Evolutionary conservation across 1,140 invertebrate species (phyloP).

Genomic region (Zophobas atratus): DNA sequence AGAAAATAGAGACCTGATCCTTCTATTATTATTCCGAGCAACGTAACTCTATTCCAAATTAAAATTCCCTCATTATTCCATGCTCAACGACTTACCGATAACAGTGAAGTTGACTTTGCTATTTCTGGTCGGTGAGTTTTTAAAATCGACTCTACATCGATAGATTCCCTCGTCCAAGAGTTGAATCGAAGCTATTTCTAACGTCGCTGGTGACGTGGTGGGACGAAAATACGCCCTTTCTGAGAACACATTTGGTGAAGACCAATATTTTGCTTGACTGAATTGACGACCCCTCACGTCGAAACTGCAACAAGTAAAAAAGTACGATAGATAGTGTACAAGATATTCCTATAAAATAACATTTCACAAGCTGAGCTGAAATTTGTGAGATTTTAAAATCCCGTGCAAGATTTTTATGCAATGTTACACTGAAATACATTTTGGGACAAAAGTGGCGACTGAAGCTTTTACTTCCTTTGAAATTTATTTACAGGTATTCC

Average conservation of each 20-base stretch:
- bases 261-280: conserved; percentile 84
- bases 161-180: conserved; percentile 86
- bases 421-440: too few species aligned
- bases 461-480: too few species aligned
- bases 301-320: conserved; percentile 75
- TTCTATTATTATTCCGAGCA: conserved; percentile 4
- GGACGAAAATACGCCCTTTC: conserved; percentile 83
- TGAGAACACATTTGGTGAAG: conserved; percentile 83
- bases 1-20: neutral
- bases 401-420: too few species aligned
- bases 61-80: neutral
- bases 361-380: too few species aligned
- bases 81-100: conserved; percentile 78
- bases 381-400: too few species aligned
- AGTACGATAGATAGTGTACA: conserved; percentile 7
- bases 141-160: conserved; percentile 90
- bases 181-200: conserved; percentile 81
- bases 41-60: conserved; percentile 17
- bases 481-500: too few species aligned
- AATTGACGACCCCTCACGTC: conserved; percentile 84
- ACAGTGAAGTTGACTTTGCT: conserved; percentile 89
- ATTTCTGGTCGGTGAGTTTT: conserved; percentile 88
- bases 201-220: conserved; percentile 77
- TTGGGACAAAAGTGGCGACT: too few species aligned
- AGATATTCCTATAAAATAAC: too few species aligned